A percentile compares a stretch with the other conserved stretches of the same genome.
phyloP scores from a whole-genome alignment of 2,888 invertebrate species.

The Lissonota sp. region DNA sequence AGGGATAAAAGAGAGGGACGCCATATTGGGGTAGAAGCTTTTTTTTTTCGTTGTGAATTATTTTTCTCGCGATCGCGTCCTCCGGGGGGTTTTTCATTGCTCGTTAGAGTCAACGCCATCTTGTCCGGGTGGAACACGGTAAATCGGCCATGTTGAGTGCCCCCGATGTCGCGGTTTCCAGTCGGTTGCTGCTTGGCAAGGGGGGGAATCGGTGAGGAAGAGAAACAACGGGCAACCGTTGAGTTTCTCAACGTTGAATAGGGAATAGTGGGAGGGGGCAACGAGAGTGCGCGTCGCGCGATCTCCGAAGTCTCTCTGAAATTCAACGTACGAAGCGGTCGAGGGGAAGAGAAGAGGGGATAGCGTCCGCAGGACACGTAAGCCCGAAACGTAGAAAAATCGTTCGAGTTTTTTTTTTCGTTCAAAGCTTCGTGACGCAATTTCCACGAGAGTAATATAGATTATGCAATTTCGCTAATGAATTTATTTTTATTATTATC shows the following conservation, averaged over 20 bases:
- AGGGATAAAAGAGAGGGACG: conserved; percentile 13
- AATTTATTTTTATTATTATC: conserved; percentile 25
- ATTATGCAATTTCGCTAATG: conserved; percentile 76
- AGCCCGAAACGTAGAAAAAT: too few relatives aligned
- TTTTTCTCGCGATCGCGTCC: not conserved
- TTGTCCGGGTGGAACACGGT: conserved; percentile 79
- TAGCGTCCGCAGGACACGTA: not conserved
- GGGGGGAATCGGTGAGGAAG: conserved; percentile 55
- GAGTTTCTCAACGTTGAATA: conserved; percentile 49
- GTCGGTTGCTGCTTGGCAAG: conserved; percentile 60
- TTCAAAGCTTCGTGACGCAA: conserved; percentile 60
- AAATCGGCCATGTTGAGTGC: conserved; percentile 80
- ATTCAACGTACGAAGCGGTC: conserved; percentile 23
- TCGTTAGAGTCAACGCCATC: conserved; percentile 77
- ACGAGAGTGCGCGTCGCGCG: conserved; percentile 55
- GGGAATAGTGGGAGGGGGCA: conserved; percentile 47
- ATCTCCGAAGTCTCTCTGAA: conserved; percentile 21
- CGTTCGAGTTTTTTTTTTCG: too few relatives aligned
- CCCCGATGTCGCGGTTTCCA: conserved; percentile 76
- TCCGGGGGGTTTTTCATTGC: conserved; percentile 25
- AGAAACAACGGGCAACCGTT: conserved; percentile 55
- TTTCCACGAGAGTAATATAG: conserved; percentile 70
- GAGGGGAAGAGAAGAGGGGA: not conserved
- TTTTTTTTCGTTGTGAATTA: not conserved
- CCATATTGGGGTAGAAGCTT: conserved; percentile 44